Evolutionary conservation across 2,113 vertebrate species (phyloP), one percentile per base, ranked within the genome.

Genomic region (Capreolus pygargus): DNA sequence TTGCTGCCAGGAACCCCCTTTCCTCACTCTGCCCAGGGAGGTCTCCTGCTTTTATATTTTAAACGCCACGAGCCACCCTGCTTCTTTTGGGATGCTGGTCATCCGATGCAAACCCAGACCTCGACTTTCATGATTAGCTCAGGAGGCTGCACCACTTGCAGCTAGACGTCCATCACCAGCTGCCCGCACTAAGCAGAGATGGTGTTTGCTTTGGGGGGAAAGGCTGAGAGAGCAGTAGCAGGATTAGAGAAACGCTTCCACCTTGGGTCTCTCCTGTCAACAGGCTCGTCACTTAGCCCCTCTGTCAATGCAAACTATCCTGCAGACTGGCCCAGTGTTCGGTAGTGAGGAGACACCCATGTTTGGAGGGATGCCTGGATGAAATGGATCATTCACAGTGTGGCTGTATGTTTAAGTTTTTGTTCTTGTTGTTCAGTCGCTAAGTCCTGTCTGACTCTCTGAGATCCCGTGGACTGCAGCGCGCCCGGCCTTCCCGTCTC

Each of bases 251-350:
- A 70, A 3, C 7, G 30, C 36, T 94, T 57, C 17, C 39, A 57
- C 91, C 33, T 91, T 54, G 52, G 64, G 47, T 58, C 82, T 70
- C 39, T 89, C 91, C 86, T 89, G 83, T 89, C 86, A 95, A 4
- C 0, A 0, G 82, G 25, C 28, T 91, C 64, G 25, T 91, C 47
- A 78, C 19, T 82, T 82, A 50, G 13, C 67, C 61, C 67, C 67
- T 81, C 70, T 95, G 92, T 47, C 81, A 92, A 91, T 54, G 47
- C 58, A 91, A 74, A 95, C 81, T n/a, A 47, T 61, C 78, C 36
- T 64, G 67, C 50, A 47, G 33, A 47, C 28, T 36, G 64, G 86
- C 33, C 11, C 45, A 28, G 28, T 39, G 13, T 28, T 39, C 50
- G 47, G 36, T 76, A 14, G 17, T 21, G 74, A 82, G 86, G 84